Base-by-base conservation (phyloP, 2,797 vertebrate species). In the Huso huso region DNA sequence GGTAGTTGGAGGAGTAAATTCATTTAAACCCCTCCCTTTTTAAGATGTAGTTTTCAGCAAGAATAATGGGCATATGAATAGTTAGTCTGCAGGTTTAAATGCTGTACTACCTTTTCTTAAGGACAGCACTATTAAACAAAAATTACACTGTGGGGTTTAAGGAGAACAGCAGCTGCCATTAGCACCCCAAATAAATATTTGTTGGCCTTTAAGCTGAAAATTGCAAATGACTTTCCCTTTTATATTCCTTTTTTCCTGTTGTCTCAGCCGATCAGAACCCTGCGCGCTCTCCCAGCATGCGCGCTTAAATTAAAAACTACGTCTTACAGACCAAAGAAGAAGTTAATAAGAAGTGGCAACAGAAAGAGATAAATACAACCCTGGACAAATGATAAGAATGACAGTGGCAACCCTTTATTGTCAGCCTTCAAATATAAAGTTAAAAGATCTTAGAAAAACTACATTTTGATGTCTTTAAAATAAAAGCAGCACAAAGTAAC, bases 391-490 rank as follows among this genome's bases (percentile, higher is more conserved):
- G 93, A 95, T 91, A 91, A 94, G 91, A 95, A 93, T 90, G 92
- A 89, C 92, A 89, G 83, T 94, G 92, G 93, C 90, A 93, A 92
- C 86, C 91, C 91, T 96, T 95, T 94, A 92, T 95, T 94, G 93
- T 94, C 90, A 85, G 86, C 89, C 92, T 93, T 97, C 92, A 94
- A 94, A 95, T 95, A 91, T 92, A 92, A 95, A 96, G 94, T 96
- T 99, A 95, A 95, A 37, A 95, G 92, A 97, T 95, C 93, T 94
- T 95, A 93, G 84, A 88, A 88, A 92, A 90, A 90, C 88, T 88
- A 94, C 92, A 95, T 93, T 94, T 91, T 93, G 93, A 97, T 90
- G 94, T 93, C 93, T 97, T 94, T 96, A 95, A 97, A 98, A 96
- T 96, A 93, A 94, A 94, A 93, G 91, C 87, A 90, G 91, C 93